phyloP scores from a whole-genome alignment of 2,888 invertebrate genomes.

The Lochmaea crataegi region DNA sequence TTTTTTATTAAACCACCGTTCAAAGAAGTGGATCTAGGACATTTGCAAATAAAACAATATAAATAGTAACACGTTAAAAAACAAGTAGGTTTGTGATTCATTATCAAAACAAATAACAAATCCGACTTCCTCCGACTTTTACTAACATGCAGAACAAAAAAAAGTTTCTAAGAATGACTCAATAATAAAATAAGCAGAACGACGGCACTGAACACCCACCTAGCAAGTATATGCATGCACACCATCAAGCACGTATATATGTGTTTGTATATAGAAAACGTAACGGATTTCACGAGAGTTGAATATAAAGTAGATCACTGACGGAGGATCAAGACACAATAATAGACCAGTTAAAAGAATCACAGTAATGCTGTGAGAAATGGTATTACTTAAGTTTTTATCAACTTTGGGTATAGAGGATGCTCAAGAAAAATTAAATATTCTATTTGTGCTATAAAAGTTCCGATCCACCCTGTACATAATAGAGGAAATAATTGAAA shows the following conservation, averaged over 20 bases:
- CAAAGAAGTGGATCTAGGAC: conserved; percentile 1
- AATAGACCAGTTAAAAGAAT: conserved; percentile 6
- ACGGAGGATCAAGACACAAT: conserved; percentile 19
- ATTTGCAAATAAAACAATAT: background rate
- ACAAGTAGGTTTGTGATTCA: conserved; percentile 5
- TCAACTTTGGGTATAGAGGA: no score
- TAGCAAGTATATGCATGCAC: conserved; percentile 18
- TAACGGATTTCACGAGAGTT: conserved; percentile 43
- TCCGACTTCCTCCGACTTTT: background rate
- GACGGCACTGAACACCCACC: conserved; percentile 31
- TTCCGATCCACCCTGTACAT: no score
- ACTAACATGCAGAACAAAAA: background rate
- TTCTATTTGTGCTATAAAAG: no score
- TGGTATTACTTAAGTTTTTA: no score
- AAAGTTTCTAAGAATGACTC: background rate
- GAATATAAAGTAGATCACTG: conserved; percentile 43
- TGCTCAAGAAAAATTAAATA: no score
- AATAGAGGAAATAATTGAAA: no score
- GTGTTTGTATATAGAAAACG: conserved; percentile 27
- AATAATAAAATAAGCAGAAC: conserved; percentile 1
- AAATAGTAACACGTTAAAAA: background rate
- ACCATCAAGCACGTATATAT: conserved; percentile 27
- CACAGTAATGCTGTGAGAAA: no score
- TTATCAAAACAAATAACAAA: conserved; percentile 6
- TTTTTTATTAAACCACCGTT: background rate